These are phyloP conservation scores for Armadillidium nasatum DNA, from an alignment of 1,140 invertebrate species.

Conservation along the genomic window DNA sequence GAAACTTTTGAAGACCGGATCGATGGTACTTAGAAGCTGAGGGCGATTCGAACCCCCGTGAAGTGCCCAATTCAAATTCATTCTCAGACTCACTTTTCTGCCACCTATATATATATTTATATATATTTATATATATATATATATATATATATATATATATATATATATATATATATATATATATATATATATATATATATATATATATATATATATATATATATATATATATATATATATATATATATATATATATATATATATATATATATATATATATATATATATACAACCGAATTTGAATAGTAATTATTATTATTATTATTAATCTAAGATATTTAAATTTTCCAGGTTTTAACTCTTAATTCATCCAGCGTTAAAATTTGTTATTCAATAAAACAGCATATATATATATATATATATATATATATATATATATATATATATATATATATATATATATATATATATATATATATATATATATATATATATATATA, in stretches of 20 bases:
- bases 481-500: too few species aligned
- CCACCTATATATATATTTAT: background rate
- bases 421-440: too few species aligned
- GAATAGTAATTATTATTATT: too few species aligned
- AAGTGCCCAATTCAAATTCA: background rate
- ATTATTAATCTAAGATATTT: too few species aligned
- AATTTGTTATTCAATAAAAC: too few species aligned
- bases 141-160: slow-evolving; percentile 15
- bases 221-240: slow-evolving; percentile 14
- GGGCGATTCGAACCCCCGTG: background rate
- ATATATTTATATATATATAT: slow-evolving; percentile 8
- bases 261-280: background rate
- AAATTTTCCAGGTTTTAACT: too few species aligned
- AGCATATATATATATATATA: too few species aligned
- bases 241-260: background rate
- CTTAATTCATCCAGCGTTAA: too few species aligned
- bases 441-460: too few species aligned
- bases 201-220: slow-evolving; percentile 4
- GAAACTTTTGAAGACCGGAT: background rate
- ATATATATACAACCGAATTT: too few species aligned
- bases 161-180: slow-evolving; percentile 14
- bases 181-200: slow-evolving; percentile 14
- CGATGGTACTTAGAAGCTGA: background rate
- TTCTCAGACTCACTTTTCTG: background rate
- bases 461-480: too few species aligned